These are phyloP conservation scores for Grapholita molesta DNA, from an alignment of 1,140 invertebrate genomes.

Conservation along the genomic window DNA sequence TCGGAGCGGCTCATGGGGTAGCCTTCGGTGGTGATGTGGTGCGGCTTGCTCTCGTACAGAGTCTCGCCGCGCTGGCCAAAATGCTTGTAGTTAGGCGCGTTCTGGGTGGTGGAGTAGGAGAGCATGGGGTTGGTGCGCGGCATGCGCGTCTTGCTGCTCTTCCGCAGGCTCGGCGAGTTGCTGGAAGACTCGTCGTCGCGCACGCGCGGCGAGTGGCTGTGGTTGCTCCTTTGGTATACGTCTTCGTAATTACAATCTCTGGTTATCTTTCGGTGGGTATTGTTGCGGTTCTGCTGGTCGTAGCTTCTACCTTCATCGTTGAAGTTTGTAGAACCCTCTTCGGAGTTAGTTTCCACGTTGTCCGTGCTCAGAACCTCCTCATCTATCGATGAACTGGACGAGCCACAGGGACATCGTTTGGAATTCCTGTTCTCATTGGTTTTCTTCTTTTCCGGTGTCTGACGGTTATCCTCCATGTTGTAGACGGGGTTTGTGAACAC, in stretches of 20 bases:
- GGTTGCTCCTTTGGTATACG: constrained; percentile 72
- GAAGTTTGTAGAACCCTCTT: constrained; percentile 75
- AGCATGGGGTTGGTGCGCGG: constrained; percentile 77
- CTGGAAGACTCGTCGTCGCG: constrained; percentile 69
- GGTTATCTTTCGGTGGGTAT: constrained; percentile 72
- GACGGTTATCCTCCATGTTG: constrained; percentile 81
- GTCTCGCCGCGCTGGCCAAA: constrained; percentile 71
- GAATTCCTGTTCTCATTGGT: constrained; percentile 69
- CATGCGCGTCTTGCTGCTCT: constrained; percentile 69
- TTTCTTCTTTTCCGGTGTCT: constrained; percentile 60
- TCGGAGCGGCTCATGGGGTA: constrained; percentile 72
- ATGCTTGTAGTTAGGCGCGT: constrained; percentile 70
- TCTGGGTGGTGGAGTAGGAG: constrained; percentile 72
- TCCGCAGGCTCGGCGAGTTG: constrained; percentile 69
- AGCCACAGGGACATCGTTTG: constrained; percentile 72
- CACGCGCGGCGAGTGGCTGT: constrained; percentile 62
- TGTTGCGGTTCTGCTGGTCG: constrained; percentile 78
- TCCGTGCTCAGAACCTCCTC: constrained; percentile 78
- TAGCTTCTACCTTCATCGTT: constrained; percentile 73
- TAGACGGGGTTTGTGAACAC: constrained; percentile 94
- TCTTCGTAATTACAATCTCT: constrained; percentile 75
- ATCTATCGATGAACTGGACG: constrained; percentile 79
- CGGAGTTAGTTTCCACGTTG: constrained; percentile 77
- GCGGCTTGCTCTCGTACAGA: constrained; percentile 68
- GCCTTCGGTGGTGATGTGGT: constrained; percentile 66